Evolutionary conservation across 2,113 vertebrate genomes (phyloP), one percentile per base, ranked within the genome.

Genomic region (Delphinus delphis): DNA sequence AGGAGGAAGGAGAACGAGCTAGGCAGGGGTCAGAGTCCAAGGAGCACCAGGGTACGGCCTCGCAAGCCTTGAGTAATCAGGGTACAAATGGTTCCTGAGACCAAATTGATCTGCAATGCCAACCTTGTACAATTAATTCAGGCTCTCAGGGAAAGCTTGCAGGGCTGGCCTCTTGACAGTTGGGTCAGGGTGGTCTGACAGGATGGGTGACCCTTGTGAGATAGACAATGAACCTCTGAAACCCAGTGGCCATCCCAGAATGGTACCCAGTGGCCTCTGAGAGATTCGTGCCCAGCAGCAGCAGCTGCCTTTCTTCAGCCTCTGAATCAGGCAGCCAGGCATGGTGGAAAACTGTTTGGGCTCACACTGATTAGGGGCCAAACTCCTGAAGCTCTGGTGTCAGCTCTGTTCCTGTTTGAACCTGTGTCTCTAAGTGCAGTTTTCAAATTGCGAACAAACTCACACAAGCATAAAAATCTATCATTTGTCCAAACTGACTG

Each of bases 11-110:
- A 71, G 50, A 53, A 26, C 0, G 36, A 12, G 26, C 53, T 2
- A 5, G 41, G 47, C 26, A 88, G 36, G 50, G 58, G 50, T 70
- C 97, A 91, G 85, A 93, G 86, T 68, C 50, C 85, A 55, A 47
- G 47, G 23, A 79, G 38, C 25, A 44, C 77, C 28, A 12, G 31
- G 47, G 15, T 0, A 21, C n/a, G 58, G 38, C 62, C 63, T 86
- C 4, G 0, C 12, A 44, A 73, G 83, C 44, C 20, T 41, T 5
- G 18, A 0, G 3, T 47, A 21, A 76, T 36, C 62, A 26, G 25
- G 3, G 70, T 11, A 58, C 68, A 84, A 88, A 28, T 1, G 31
- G 47, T 71, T 88, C 36, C 60, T 3, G 14, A 31, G n/a, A 83
- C 10, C 38, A 55, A 25, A 53, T 1, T 8, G 36, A 63, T 55